phyloP scores from a whole-genome alignment of 2,113 vertebrate species.

The Rhizomys pruinosus region DNA sequence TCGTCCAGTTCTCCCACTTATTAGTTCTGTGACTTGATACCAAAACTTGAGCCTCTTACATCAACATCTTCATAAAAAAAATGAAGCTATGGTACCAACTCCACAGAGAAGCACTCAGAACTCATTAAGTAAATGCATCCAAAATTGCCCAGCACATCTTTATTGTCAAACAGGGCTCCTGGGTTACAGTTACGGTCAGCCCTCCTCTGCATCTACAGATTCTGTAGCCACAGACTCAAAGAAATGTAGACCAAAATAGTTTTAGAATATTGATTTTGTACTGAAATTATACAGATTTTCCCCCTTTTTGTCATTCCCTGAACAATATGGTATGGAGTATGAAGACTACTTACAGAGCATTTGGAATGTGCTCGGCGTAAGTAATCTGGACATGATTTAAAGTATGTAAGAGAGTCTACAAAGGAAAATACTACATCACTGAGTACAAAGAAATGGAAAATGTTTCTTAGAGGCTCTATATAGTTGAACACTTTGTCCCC shows the following conservation, averaged over 20 bases:
- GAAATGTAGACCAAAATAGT: neutral
- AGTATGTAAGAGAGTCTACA: neutral
- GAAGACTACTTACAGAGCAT: neutral
- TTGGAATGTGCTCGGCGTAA: neutral
- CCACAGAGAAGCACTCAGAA: neutral
- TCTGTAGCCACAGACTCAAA: neutral
- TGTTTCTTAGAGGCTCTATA: too few relatives aligned
- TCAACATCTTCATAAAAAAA: neutral
- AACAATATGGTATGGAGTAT: neutral
- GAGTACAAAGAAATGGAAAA: neutral
- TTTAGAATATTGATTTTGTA: neutral
- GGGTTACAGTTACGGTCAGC: neutral
- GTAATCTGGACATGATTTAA: neutral
- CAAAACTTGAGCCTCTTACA: accelerated
- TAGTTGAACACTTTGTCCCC: too few relatives aligned
- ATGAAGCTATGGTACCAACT: neutral
- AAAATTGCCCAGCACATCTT: neutral
- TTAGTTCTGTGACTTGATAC: neutral
- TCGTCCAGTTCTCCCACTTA: neutral
- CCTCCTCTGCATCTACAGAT: neutral
- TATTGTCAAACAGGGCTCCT: neutral
- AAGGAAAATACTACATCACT: neutral
- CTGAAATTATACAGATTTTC: neutral
- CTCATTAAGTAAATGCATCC: neutral
- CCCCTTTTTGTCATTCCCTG: neutral